A percentile compares a stretch with the other conserved stretches of the same genome.
Evolutionary conservation across 2,113 vertebrate genomes (phyloP).

Genomic region (Nettapus auritus): DNA sequence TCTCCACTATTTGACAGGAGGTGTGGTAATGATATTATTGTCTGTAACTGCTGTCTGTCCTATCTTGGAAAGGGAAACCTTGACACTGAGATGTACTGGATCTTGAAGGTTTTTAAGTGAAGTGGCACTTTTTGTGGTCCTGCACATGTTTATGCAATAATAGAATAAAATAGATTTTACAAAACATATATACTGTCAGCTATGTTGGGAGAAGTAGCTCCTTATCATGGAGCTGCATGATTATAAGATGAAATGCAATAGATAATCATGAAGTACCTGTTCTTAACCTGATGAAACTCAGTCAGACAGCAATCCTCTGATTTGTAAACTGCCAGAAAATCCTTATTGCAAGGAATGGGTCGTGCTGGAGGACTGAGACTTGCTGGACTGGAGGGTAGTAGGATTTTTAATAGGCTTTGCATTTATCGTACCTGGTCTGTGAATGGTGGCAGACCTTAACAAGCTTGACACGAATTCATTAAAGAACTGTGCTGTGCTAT

Average conservation of each 20-base stretch:
- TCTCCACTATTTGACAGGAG: neutral
- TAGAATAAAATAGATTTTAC: neutral
- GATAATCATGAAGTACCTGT: neutral
- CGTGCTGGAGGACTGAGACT: neutral
- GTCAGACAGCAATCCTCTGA: neutral
- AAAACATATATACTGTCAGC: neutral
- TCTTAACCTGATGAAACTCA: neutral
- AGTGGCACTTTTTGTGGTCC: neutral
- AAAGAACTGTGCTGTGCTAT: neutral
- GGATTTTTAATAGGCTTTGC: neutral
- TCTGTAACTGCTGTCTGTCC: rapidly evolving
- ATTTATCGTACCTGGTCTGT: neutral
- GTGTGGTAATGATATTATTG: neutral
- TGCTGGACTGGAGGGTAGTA: neutral
- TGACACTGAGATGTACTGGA: rapidly evolving
- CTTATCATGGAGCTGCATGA: neutral
- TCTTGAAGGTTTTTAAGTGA: neutral
- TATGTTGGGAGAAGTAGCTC: neutral
- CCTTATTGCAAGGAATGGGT: neutral
- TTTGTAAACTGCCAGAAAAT: neutral
- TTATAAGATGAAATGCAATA: neutral
- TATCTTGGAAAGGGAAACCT: neutral
- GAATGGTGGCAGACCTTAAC: neutral
- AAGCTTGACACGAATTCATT: neutral
- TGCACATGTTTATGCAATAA: neutral